A percentile compares a stretch with the other conserved stretches of the same genome.
These are phyloP conservation scores for Turdus rufiventris DNA, from an alignment of 2,113 vertebrate species.

Conservation along the genomic window DNA sequence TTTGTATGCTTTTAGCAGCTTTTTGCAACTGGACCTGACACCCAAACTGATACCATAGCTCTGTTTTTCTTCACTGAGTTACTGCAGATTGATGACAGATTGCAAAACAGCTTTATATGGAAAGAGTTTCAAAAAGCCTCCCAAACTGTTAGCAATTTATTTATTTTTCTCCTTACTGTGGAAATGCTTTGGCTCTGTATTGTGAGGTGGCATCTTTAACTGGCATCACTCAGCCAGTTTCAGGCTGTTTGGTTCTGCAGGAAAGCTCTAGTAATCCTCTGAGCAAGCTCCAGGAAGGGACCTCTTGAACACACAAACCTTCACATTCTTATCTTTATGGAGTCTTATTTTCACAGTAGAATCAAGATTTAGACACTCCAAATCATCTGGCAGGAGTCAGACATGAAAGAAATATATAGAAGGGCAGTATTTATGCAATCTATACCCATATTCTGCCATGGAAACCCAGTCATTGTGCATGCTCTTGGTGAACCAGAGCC, in stretches of 20 bases:
- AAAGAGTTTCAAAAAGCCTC: conserved; percentile 28
- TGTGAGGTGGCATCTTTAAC: not conserved
- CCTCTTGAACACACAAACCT: not conserved
- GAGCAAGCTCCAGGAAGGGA: not conserved
- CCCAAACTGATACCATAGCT: conserved; percentile 26
- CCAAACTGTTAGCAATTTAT: conserved; percentile 25
- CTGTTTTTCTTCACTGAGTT: conserved; percentile 24
- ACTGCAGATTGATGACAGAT: conserved; percentile 52
- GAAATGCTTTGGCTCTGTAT: not conserved
- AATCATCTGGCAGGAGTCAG: not conserved
- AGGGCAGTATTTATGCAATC: not conserved
- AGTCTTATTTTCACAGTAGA: not conserved
- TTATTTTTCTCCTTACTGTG: conserved; percentile 20
- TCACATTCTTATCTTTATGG: not conserved
- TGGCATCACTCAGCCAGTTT: not conserved
- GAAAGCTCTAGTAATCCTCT: not conserved
- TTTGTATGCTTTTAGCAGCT: conserved; percentile 32
- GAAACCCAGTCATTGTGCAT: accelerated
- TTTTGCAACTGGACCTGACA: conserved; percentile 44
- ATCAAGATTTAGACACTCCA: not conserved
- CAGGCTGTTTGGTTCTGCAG: not conserved
- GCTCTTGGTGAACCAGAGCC: not conserved
- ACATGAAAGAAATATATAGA: not conserved
- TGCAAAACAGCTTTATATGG: conserved; percentile 23
- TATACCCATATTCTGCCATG: accelerated